phyloP scores from a whole-genome alignment of 2,113 vertebrate genomes.

The Corapipo altera region DNA sequence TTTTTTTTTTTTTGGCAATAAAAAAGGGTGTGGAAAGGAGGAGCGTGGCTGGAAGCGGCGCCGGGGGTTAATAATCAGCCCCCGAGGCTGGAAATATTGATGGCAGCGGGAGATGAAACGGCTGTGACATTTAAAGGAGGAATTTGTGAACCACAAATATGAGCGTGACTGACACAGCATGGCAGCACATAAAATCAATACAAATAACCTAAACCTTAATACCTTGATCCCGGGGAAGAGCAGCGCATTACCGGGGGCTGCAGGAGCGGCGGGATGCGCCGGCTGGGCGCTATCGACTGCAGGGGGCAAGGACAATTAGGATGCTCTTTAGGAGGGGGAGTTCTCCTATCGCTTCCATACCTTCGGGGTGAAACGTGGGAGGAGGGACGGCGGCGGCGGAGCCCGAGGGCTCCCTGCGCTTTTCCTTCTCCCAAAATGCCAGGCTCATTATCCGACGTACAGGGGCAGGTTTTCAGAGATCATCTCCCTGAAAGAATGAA shows the following conservation, averaged over 20 bases:
- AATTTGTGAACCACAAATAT: conserved; percentile 99
- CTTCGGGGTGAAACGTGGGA: background rate
- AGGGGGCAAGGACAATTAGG: conserved; percentile 86
- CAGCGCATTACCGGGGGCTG: conserved; percentile 86
- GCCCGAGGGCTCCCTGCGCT: background rate
- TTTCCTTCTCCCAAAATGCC: background rate
- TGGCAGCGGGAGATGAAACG: conserved; percentile 91
- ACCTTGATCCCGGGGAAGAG: conserved; percentile 96
- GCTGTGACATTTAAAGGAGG: conserved; percentile 97
- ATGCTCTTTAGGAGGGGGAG: conserved; percentile 37
- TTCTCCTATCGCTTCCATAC: background rate
- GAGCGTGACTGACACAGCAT: conserved; percentile 87
- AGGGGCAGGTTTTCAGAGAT: background rate
- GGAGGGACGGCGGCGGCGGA: background rate
- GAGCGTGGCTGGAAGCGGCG: background rate
- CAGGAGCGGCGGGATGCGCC: conserved; percentile 75
- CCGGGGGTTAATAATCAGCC: conserved; percentile 80
- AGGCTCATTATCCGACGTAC: background rate
- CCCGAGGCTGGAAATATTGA: conserved; percentile 82
- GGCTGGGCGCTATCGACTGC: conserved; percentile 84
- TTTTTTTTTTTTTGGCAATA: no score
- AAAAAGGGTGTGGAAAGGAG: background rate
- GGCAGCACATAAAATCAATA: conserved; percentile 99
- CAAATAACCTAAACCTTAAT: conserved; percentile 99
- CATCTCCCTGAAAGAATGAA: background rate